Percentiles rank a stretch among this genome's conserved stretches.
Conservation (phyloP, 1,140 invertebrate genomes). For the Zelostemma sp. region DNA sequence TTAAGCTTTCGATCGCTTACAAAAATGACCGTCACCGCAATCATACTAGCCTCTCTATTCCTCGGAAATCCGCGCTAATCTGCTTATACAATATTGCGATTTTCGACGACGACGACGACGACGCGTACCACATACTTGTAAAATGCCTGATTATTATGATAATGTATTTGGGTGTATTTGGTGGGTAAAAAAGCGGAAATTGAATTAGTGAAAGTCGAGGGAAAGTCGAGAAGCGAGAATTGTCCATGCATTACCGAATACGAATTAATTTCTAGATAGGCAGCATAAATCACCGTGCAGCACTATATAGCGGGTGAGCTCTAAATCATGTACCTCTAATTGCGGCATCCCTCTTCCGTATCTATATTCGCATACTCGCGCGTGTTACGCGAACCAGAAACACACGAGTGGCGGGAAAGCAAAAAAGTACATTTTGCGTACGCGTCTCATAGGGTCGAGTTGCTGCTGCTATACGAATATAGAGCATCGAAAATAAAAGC, state of each 20-base stretch:
- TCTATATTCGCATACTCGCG: constrained; percentile 13
- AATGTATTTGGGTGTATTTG: not conserved
- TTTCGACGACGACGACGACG: too few species aligned
- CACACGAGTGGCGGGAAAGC: too few species aligned
- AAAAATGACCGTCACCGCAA: constrained; percentile 49
- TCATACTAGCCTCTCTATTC: too few species aligned
- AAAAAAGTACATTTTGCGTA: too few species aligned
- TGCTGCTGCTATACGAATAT: too few species aligned
- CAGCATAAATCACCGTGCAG: constrained; percentile 55
- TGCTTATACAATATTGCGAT: too few species aligned
- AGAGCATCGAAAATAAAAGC: too few species aligned
- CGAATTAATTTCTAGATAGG: constrained; percentile 59
- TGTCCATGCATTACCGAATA: constrained; percentile 59
- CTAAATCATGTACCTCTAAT: constrained; percentile 60
- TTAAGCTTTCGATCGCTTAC: constrained; percentile 23
- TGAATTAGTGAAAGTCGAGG: constrained; percentile 36
- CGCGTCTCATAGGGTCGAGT: too few species aligned
- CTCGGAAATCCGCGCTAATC: constrained; percentile 39
- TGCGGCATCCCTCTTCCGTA: constrained; percentile 52
- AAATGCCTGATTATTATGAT: not conserved
- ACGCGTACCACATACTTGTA: too few species aligned
- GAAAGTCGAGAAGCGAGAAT: constrained; percentile 43
- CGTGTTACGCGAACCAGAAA: constrained; percentile 52
- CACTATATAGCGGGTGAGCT: constrained; percentile 57
- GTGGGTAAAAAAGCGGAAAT: constrained; percentile 11